These are phyloP conservation scores for Melangyna quadrimaculata DNA, from an alignment of 2,888 invertebrate genomes.

Conservation along the genomic window DNA sequence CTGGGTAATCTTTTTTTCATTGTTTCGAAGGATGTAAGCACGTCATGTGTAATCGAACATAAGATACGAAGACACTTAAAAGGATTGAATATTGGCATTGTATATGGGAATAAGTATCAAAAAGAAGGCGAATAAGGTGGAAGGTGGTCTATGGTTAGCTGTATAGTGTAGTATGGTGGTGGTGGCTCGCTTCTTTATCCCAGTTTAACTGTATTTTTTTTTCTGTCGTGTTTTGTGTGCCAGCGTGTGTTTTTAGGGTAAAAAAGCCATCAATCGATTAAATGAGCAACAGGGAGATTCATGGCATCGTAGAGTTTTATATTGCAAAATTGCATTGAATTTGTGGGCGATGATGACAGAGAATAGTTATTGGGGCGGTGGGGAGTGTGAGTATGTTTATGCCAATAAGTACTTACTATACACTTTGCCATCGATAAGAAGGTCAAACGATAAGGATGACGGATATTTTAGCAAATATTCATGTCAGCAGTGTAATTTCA, in stretches of 20 bases:
- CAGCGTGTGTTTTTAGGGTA: background rate
- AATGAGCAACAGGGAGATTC: slow-evolving; percentile 70
- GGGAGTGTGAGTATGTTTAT: background rate
- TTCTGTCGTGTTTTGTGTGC: background rate
- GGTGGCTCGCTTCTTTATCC: slow-evolving; percentile 10
- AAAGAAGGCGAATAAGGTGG: background rate
- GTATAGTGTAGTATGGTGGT: background rate
- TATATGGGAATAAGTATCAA: slow-evolving; percentile 2
- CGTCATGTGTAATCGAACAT: slow-evolving; percentile 69
- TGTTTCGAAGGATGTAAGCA: slow-evolving; percentile 67
- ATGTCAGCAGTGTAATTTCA: slow-evolving; percentile 66
- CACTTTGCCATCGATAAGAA: slow-evolving; percentile 17
- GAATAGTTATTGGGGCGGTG: background rate
- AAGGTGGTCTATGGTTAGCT: background rate
- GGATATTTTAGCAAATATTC: slow-evolving; percentile 65
- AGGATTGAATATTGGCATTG: slow-evolving; percentile 68
- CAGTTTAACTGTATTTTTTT: background rate
- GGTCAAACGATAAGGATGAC: slow-evolving; percentile 63
- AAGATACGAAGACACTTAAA: slow-evolving; percentile 67
- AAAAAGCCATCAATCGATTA: slow-evolving; percentile 70
- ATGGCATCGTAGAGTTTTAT: slow-evolving; percentile 40
- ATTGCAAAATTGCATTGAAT: slow-evolving; percentile 59
- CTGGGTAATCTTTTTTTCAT: slow-evolving; percentile 57
- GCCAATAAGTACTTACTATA: background rate
- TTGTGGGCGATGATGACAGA: slow-evolving; percentile 21